Percentiles rank a stretch among this genome's conserved stretches.
These are phyloP conservation scores for Leuciscus waleckii DNA, from an alignment of 2,797 vertebrate genomes.

Conservation along the genomic window DNA sequence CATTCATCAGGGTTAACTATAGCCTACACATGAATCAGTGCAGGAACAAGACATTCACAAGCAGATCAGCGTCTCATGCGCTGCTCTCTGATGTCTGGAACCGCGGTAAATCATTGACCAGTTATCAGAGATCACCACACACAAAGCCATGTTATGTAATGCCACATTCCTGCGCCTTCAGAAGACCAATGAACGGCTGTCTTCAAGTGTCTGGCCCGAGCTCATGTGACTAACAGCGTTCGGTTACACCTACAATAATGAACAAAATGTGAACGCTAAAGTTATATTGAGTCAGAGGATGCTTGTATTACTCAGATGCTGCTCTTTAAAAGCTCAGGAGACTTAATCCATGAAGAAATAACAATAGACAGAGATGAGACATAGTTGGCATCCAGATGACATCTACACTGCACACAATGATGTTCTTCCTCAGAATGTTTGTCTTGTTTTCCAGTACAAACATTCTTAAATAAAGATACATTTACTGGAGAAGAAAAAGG, in stretches of 20 bases:
- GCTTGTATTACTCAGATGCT: neutral
- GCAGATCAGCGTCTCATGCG: neutral
- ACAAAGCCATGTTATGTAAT: conserved; percentile 59
- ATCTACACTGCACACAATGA: neutral
- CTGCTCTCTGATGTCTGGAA: neutral
- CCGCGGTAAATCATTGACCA: conserved; percentile 61
- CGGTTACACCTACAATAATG: neutral
- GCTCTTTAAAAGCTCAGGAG: neutral
- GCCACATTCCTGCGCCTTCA: conserved; percentile 42
- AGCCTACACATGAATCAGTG: neutral
- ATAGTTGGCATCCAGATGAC: too few species aligned
- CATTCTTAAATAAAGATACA: neutral
- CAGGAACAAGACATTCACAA: neutral
- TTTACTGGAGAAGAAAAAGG: neutral
- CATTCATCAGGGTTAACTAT: neutral
- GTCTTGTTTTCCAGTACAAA: neutral
- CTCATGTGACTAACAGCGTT: conserved; percentile 32
- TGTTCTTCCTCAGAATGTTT: neutral
- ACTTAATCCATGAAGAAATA: neutral
- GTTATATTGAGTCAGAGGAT: neutral
- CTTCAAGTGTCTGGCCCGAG: conserved; percentile 36
- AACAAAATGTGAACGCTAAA: neutral
- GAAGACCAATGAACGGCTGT: conserved; percentile 19
- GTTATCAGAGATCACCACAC: conserved; percentile 48
- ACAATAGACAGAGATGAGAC: neutral